Percentiles rank a stretch among this genome's conserved stretches.
phyloP scores from a whole-genome alignment of 1,140 invertebrate genomes.

The Sycophaga agraensis region DNA sequence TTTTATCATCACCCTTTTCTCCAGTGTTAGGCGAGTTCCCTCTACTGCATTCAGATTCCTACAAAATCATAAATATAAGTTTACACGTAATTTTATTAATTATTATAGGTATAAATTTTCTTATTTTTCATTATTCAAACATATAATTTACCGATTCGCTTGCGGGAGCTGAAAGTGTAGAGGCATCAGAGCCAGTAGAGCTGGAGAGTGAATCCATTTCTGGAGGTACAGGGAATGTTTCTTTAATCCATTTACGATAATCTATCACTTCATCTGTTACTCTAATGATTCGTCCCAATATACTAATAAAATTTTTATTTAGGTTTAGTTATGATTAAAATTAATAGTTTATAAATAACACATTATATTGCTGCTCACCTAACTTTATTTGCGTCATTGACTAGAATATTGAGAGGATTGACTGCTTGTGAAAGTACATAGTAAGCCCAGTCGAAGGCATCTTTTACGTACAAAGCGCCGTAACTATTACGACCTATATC shows the following conservation, averaged over 20 bases:
- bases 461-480: slow-evolving; percentile 85
- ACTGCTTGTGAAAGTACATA: slow-evolving; percentile 81
- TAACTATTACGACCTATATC: slow-evolving; percentile 97
- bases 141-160: slow-evolving; percentile 50
- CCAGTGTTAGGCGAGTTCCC: slow-evolving; percentile 55
- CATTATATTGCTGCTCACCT: slow-evolving; percentile 46
- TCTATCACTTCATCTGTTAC: slow-evolving; percentile 93
- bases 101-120: not conserved
- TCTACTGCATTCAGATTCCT: slow-evolving; percentile 59
- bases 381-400: slow-evolving; percentile 60
- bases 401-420: slow-evolving; percentile 63
- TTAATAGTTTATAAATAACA: slow-evolving; percentile 14
- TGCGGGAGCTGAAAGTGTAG: slow-evolving; percentile 54
- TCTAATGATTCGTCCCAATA: slow-evolving; percentile 86
- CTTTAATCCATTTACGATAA: slow-evolving; percentile 78
- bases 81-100: not conserved
- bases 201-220: slow-evolving; percentile 55
- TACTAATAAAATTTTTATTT: slow-evolving; percentile 58
- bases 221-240: slow-evolving; percentile 59
- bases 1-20: slow-evolving; percentile 48
- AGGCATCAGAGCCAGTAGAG: slow-evolving; percentile 56
- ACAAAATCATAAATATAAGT: slow-evolving; percentile 18
- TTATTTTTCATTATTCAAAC: not conserved
- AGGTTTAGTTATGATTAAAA: not conserved
- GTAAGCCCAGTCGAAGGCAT: slow-evolving; percentile 95